phyloP scores from a whole-genome alignment of 2,888 invertebrate species.

The Argyra leucocephala region DNA sequence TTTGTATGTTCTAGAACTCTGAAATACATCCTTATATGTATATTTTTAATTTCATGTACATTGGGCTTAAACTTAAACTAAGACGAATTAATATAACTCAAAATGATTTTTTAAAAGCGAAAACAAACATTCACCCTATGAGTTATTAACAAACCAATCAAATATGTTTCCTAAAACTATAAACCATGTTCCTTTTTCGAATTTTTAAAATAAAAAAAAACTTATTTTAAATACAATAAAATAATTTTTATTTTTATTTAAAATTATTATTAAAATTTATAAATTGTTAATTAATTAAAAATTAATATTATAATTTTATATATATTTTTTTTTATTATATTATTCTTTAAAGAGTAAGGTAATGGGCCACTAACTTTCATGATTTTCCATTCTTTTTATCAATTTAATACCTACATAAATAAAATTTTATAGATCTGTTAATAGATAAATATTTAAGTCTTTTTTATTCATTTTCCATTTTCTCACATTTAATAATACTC shows the following conservation, averaged over 20 bases:
- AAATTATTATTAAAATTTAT: not conserved
- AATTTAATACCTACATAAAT: not conserved
- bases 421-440: not conserved
- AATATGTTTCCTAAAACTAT: not conserved
- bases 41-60: no score
- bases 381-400: not conserved
- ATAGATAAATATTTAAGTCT: not conserved
- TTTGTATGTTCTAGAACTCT: no score
- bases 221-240: not conserved
- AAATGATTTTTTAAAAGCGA: no score
- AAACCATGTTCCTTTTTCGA: not conserved
- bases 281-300: not conserved
- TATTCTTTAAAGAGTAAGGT: not conserved
- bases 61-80: no score
- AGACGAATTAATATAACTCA: no score
- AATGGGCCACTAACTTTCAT: conserved; percentile 3
- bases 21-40: no score
- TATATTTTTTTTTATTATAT: not conserved
- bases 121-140: no score
- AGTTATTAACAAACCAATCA: no score
- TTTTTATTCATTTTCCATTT: not conserved
- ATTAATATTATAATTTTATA: not conserved
- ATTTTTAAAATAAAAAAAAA: no score
- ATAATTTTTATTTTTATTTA: not conserved
- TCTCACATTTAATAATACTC: not conserved